Evolutionary conservation across 2,113 vertebrate species (phyloP).

Genomic region (Benitochromis conjunctus): DNA sequence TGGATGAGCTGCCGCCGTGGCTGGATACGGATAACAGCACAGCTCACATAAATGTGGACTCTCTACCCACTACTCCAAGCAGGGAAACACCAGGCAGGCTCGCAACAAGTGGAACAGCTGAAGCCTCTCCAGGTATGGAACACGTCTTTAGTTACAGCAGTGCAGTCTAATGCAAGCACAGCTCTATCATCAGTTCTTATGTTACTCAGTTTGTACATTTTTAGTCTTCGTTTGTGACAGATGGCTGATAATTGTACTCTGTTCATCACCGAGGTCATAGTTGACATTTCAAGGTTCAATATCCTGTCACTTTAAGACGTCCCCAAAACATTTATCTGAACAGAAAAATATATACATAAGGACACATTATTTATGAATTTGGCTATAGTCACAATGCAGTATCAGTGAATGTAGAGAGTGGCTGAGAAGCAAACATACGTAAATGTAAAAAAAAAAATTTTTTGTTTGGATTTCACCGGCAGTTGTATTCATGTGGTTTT

Average conservation of each 20-base stretch:
- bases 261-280: background rate
- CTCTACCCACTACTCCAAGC: background rate
- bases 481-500: background rate
- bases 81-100: background rate
- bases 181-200: background rate
- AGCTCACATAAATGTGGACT: background rate
- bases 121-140: conserved; percentile 31
- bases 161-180: background rate
- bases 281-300: background rate
- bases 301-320: background rate
- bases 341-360: background rate
- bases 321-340: background rate
- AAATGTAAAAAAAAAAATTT: too few relatives aligned
- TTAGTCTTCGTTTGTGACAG: background rate
- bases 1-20: conserved; percentile 60
- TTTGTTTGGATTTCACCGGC: background rate
- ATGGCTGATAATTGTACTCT: background rate
- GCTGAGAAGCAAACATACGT: background rate
- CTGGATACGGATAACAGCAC: background rate
- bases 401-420: background rate
- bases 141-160: background rate
- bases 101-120: background rate
- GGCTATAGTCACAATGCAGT: background rate
- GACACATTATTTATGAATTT: background rate
- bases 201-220: background rate